A percentile compares a stretch with the other conserved stretches of the same genome.
These are phyloP conservation scores for Drosophila greeni DNA, from an alignment of 2,888 invertebrate genomes.

Conservation along the genomic window DNA sequence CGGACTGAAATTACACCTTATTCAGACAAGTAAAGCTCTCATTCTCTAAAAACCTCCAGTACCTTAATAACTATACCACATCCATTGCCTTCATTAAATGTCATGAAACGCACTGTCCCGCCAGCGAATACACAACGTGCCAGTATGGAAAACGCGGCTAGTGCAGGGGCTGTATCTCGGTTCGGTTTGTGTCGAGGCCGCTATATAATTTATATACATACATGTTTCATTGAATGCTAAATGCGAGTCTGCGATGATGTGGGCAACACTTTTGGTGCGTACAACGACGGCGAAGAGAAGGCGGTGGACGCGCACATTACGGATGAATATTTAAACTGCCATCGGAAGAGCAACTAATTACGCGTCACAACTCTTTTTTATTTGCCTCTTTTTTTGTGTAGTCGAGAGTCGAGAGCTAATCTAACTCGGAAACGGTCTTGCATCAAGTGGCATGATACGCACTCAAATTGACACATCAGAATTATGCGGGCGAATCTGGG, in stretches of 20 bases:
- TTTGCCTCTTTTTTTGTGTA: background rate
- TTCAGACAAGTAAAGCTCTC: background rate
- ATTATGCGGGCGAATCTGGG: constrained; percentile 8
- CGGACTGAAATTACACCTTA: background rate
- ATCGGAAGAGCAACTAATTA: constrained; percentile 34
- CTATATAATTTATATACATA: constrained; percentile 25
- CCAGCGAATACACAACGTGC: constrained; percentile 47
- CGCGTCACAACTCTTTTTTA: constrained; percentile 14
- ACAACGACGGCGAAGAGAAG: constrained; percentile 8
- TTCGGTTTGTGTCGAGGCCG: constrained; percentile 30
- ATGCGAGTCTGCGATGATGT: constrained; percentile 26
- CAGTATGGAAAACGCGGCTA: constrained; percentile 10
- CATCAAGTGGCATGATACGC: constrained; percentile 22
- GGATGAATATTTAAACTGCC: constrained; percentile 33
- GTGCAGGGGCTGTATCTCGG: constrained; percentile 31
- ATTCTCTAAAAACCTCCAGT: no score
- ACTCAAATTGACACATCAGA: constrained; percentile 33
- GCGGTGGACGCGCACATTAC: constrained; percentile 13
- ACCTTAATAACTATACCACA: no score
- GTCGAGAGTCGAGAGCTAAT: constrained; percentile 14
- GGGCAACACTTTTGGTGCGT: constrained; percentile 41
- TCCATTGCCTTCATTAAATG: background rate
- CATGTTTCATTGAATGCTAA: constrained; percentile 18
- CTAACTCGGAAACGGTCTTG: constrained; percentile 19
- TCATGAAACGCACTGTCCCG: constrained; percentile 26